Conservation (phyloP, 23 tunicate genomes). For the Styela clava region DNA sequence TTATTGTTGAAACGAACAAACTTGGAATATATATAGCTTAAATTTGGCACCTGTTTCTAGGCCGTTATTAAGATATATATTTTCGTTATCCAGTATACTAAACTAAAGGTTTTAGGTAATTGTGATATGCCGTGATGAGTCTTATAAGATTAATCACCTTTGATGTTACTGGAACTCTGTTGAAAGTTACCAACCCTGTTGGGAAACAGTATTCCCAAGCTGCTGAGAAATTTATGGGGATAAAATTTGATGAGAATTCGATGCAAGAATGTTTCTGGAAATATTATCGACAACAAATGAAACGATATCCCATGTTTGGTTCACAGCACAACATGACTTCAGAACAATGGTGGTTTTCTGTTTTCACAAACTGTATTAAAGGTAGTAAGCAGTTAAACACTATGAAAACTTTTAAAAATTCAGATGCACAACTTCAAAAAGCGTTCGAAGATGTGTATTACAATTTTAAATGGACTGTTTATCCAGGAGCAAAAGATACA, state of each 20-base stretch:
- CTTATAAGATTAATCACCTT: constrained; percentile 41
- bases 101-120: too few relatives aligned
- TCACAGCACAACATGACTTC: not conserved
- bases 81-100: too few relatives aligned
- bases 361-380: constrained; percentile 19
- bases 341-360: constrained; percentile 45
- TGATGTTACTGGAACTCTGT: constrained; percentile 61
- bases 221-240: constrained; percentile 10
- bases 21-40: too few relatives aligned
- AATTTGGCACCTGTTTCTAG: too few relatives aligned
- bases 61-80: too few relatives aligned
- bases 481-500: constrained; percentile 11
- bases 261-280: constrained; percentile 19
- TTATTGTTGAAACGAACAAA: too few relatives aligned
- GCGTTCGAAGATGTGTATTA: constrained; percentile 38
- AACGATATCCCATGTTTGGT: constrained; percentile 41
- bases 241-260: not conserved
- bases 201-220: constrained; percentile 48
- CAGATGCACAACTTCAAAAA: not conserved
- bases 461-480: constrained; percentile 29
- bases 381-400: not conserved
- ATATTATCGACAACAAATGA: constrained; percentile 7
- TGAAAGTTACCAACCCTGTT: constrained; percentile 15
- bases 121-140: too few relatives aligned
- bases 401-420: not conserved